Conservation (phyloP, 2,113 vertebrate genomes). For the Tachuris rubrigastra region DNA sequence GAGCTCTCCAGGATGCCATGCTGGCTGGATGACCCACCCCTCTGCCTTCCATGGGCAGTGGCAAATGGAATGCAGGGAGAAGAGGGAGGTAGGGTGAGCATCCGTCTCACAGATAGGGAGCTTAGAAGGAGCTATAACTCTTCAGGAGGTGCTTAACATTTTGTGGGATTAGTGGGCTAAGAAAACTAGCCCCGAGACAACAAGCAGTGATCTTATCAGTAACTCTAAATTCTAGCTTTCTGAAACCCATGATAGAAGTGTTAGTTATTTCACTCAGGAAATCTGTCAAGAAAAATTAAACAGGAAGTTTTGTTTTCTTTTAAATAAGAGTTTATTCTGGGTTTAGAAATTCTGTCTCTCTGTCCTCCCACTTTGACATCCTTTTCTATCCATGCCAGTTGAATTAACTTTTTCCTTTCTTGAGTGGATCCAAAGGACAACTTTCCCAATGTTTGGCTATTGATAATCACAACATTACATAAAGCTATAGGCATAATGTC, state of each 20-base stretch:
- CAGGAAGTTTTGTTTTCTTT: background rate
- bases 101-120: background rate
- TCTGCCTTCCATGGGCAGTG: background rate
- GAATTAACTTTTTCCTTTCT: background rate
- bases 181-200: background rate
- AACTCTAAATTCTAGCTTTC: background rate
- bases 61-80: background rate
- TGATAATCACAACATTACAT: background rate
- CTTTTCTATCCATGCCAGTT: background rate
- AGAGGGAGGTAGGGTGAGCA: background rate
- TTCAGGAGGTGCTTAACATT: background rate
- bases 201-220: background rate
- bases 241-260: background rate
- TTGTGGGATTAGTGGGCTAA: background rate
- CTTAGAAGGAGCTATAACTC: background rate
- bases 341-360: background rate
- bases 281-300: background rate
- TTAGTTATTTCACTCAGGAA: background rate
- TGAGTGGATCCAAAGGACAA: background rate
- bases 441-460: background rate
- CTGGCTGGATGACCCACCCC: background rate
- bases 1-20: rapidly evolving
- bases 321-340: background rate
- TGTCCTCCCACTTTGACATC: background rate
- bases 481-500: background rate